Conservation (phyloP, 2,888 invertebrate genomes). For the Erpobdella octoculata region DNA sequence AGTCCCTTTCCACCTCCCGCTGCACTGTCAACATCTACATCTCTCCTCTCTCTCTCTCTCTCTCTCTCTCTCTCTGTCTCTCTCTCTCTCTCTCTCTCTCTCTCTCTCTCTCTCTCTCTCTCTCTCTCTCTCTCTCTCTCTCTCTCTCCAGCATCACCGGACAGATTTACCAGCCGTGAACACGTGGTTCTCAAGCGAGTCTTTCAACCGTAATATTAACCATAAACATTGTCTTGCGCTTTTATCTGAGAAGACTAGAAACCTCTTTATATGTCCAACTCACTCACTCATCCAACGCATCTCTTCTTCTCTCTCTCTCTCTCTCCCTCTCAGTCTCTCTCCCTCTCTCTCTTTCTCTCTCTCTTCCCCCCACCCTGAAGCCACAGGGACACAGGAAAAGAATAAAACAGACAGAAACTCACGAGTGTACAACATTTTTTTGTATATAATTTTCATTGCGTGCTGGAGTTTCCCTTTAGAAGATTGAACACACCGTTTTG, state of each 20-base stretch:
- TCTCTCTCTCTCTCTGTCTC: slow-evolving; percentile 24
- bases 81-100: neutral
- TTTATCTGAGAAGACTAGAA: too few species aligned
- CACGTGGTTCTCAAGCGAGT: too few species aligned
- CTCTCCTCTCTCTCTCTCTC: slow-evolving; percentile 12
- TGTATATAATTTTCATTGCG: too few species aligned
- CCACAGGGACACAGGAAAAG: too few species aligned
- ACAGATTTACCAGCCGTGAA: neutral
- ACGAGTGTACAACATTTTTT: too few species aligned
- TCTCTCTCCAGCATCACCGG: neutral
- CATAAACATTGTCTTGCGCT: too few species aligned
- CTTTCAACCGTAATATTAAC: too few species aligned
- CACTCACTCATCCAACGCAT: neutral
- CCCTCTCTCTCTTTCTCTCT: neutral
- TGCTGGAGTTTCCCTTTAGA: neutral
- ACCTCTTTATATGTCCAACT: too few species aligned
- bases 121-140: neutral
- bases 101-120: neutral
- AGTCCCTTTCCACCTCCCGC: neutral
- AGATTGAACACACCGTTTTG: neutral
- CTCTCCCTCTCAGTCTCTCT: neutral
- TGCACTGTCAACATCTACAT: too few species aligned
- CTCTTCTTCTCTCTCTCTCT: neutral
- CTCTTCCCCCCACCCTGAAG: neutral
- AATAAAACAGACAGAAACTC: too few species aligned